These are phyloP conservation scores for Chlorodrepanis virens DNA, from an alignment of 2,113 vertebrate species.

Conservation along the genomic window DNA sequence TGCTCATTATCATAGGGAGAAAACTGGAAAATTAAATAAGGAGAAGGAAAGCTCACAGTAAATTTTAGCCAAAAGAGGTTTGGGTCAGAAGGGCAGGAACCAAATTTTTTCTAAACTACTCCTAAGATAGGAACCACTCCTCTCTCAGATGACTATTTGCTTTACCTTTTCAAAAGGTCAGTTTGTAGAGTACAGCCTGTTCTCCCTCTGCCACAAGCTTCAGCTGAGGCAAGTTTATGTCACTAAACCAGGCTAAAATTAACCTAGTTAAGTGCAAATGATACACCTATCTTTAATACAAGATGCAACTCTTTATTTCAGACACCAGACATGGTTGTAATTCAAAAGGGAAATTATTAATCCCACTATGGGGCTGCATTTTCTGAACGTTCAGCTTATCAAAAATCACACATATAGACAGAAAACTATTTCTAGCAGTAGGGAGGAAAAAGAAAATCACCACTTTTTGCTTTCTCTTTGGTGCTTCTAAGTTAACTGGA, in stretches of 20 bases:
- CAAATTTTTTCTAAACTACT: not conserved
- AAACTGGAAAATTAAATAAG: not conserved
- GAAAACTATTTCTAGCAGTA: not conserved
- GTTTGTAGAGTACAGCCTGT: not conserved
- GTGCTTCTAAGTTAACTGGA: not conserved
- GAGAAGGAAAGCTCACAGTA: not conserved
- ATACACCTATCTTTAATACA: not conserved
- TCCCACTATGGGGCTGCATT: not conserved
- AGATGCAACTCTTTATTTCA: not conserved
- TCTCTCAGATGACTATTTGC: not conserved
- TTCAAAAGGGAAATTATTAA: not conserved
- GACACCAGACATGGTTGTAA: not conserved
- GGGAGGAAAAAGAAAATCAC: not conserved
- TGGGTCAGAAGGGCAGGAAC: not conserved
- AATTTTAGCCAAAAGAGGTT: not conserved
- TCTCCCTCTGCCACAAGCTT: not conserved
- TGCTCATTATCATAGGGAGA: not conserved
- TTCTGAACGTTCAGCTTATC: not conserved
- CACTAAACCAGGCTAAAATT: conserved; percentile 22
- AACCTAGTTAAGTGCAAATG: not conserved
- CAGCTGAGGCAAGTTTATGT: not conserved
- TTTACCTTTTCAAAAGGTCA: conserved; percentile 24
- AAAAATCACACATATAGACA: not conserved
- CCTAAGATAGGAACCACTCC: not conserved
- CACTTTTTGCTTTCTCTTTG: not conserved